Percentiles rank a stretch among this genome's conserved stretches.
Conservation (phyloP, 37 sponge, comb jelly and placozoan species). For the Chondrilla cf. caribensis region DNA sequence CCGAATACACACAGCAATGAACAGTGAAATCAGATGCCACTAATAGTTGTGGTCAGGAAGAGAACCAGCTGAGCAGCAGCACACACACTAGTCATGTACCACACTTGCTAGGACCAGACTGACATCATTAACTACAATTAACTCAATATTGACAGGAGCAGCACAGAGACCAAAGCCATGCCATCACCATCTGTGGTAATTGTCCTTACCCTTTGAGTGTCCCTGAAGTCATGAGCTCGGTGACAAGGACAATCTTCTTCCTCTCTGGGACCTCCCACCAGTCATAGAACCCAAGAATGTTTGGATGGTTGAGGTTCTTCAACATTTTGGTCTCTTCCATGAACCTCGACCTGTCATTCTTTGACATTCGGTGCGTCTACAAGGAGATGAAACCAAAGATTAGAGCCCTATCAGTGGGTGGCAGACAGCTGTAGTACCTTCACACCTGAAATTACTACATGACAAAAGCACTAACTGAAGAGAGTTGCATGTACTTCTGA, state of each 20-base stretch:
- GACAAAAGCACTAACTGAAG: too few species aligned
- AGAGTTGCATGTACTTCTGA: too few species aligned
- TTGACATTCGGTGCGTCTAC: slow-evolving; percentile 75
- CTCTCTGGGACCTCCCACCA: slow-evolving; percentile 70
- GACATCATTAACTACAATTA: too few species aligned
- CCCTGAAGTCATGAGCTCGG: slow-evolving; percentile 98
- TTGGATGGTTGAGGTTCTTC: slow-evolving; percentile 94
- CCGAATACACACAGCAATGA: too few species aligned
- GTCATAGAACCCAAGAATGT: slow-evolving; percentile 92
- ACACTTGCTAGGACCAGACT: too few species aligned
- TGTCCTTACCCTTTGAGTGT: slow-evolving; percentile 88
- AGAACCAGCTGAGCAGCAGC: too few species aligned
- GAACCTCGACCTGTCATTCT: slow-evolving; percentile 81
- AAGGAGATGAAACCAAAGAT: neutral
- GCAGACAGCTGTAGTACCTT: neutral
- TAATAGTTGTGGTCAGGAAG: too few species aligned
- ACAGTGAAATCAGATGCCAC: too few species aligned
- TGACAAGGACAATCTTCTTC: slow-evolving; percentile 83
- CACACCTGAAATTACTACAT: too few species aligned
- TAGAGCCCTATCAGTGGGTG: neutral
- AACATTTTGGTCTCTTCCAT: slow-evolving; percentile 92
- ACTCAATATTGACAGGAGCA: too few species aligned
- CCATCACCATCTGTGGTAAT: neutral
- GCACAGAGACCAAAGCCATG: too few species aligned
- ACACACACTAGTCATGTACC: too few species aligned